Evolutionary conservation across 1,140 invertebrate species (phyloP).

Genomic region (Myzus persicae): DNA sequence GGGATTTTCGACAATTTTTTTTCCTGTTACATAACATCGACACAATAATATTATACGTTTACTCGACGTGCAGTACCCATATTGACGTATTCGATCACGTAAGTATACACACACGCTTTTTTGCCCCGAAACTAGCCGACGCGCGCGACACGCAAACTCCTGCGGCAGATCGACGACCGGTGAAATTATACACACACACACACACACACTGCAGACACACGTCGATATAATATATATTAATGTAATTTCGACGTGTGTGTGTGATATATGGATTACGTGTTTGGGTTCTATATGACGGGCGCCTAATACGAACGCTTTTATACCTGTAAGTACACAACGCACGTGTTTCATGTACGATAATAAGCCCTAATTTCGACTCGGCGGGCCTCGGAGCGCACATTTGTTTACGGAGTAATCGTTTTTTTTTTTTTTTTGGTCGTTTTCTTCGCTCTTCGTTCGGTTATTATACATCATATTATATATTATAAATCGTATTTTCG

Average conservation of each 20-base stretch:
- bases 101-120: neutral
- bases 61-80: no score
- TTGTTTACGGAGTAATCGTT: constrained; percentile 31
- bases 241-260: neutral
- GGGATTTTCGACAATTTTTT: no score
- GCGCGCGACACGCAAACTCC: neutral
- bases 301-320: neutral
- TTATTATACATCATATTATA: neutral
- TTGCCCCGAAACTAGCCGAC: neutral
- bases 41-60: no score
- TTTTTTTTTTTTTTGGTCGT: constrained; percentile 10
- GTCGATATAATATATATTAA: neutral
- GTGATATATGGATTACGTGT: constrained; percentile 41
- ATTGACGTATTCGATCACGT: neutral
- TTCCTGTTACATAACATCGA: no score
- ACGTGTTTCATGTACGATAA: neutral
- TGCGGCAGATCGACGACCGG: neutral
- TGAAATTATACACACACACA: neutral
- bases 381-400: constrained; percentile 30
- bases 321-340: neutral
- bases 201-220: neutral
- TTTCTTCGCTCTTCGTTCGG: neutral
- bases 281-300: neutral
- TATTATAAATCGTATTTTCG: constrained; percentile 11
- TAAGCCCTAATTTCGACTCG: constrained; percentile 38